Conservation (phyloP, 2,888 invertebrate genomes). For the Cyaniris semiargus region DNA sequence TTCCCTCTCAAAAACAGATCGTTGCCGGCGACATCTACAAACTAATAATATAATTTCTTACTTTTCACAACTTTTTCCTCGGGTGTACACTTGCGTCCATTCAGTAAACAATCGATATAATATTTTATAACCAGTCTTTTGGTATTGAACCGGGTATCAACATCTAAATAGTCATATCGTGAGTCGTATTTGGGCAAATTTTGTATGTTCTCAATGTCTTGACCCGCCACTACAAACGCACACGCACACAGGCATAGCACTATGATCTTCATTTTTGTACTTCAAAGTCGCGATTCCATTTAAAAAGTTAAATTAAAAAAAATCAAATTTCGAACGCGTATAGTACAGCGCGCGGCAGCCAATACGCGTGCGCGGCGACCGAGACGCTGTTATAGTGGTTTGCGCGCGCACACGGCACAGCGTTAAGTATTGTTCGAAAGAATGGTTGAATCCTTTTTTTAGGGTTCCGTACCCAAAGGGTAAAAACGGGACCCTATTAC, state of each 20-base stretch:
- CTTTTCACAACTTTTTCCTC: constrained; percentile 86
- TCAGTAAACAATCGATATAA: constrained; percentile 86
- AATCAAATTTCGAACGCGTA: constrained; percentile 41
- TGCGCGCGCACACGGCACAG: constrained; percentile 42
- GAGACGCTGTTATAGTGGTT: constrained; percentile 47
- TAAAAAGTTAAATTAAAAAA: constrained; percentile 34
- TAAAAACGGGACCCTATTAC: too few species aligned
- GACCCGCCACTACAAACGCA: constrained; percentile 57
- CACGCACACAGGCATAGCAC: constrained; percentile 52
- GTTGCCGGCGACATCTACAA: not conserved
- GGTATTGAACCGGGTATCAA: constrained; percentile 84
- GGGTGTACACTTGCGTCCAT: constrained; percentile 84
- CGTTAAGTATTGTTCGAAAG: constrained; percentile 40
- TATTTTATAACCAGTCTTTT: constrained; percentile 83
- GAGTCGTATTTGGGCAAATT: constrained; percentile 72
- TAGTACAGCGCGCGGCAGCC: constrained; percentile 38
- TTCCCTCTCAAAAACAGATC: not conserved
- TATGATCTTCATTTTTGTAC: constrained; percentile 40
- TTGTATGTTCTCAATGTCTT: constrained; percentile 59
- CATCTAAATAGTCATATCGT: constrained; percentile 85
- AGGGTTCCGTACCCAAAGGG: too few species aligned
- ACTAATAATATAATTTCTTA: constrained; percentile 71
- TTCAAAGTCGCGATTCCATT: not conserved
- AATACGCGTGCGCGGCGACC: too few species aligned
- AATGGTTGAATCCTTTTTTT: too few species aligned